Conservation (phyloP, 2,113 vertebrate genomes). For the Etia nguti region DNA sequence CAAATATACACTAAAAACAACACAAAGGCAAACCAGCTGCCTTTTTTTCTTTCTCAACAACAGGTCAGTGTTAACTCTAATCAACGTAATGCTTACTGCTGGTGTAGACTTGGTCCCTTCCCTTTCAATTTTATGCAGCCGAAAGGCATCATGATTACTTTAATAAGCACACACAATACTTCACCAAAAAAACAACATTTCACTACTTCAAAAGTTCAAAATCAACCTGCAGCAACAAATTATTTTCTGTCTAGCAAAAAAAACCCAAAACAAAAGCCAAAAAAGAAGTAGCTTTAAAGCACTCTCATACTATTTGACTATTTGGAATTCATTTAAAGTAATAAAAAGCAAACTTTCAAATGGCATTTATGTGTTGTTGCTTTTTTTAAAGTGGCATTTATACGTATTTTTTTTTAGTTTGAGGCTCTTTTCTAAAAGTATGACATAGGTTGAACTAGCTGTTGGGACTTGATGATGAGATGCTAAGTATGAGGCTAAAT, state of each 20-base stretch:
- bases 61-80: not conserved
- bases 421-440: not conserved
- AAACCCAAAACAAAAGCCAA: not conserved
- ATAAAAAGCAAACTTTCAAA: not conserved
- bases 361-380: not conserved
- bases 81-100: not conserved
- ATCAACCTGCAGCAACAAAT: not conserved
- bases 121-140: not conserved
- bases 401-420: not conserved
- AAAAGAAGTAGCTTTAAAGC: not conserved
- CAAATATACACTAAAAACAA: not conserved
- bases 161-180: not conserved
- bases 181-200: not conserved
- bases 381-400: not conserved
- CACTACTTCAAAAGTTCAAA: not conserved
- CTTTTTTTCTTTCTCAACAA: not conserved
- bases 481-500: not conserved
- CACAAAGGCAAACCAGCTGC: not conserved
- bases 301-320: not conserved
- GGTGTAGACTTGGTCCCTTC: not conserved
- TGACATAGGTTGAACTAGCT: not conserved
- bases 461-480: not conserved
- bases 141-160: not conserved
- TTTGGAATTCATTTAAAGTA: not conserved
- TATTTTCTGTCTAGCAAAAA: not conserved